These are phyloP conservation scores for Dasyornis broadbenti DNA, from an alignment of 2,113 vertebrate genomes.

Conservation along the genomic window DNA sequence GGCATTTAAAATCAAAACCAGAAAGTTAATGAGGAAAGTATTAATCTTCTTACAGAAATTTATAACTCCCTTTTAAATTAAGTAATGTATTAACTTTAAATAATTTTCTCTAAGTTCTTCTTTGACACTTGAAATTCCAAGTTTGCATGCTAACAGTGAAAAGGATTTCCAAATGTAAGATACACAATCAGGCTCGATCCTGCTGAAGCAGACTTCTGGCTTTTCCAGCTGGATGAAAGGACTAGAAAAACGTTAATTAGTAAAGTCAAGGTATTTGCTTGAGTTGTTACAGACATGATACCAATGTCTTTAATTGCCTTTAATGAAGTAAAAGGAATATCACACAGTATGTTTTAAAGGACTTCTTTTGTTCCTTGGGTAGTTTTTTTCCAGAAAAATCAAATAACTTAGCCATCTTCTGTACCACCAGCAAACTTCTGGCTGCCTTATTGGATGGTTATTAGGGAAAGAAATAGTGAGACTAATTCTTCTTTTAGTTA, in stretches of 20 bases:
- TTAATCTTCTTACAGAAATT: conserved; percentile 22
- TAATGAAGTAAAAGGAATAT: background rate
- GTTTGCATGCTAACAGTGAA: background rate
- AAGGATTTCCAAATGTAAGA: background rate
- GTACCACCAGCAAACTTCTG: background rate
- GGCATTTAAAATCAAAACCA: background rate
- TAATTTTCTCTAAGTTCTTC: conserved; percentile 10
- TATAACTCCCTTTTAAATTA: background rate
- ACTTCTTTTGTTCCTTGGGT: background rate
- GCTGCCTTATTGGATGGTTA: background rate
- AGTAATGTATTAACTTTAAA: conserved; percentile 6
- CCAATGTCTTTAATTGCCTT: background rate
- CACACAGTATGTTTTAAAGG: background rate
- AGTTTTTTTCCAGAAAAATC: background rate
- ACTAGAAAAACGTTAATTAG: background rate
- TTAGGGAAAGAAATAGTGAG: background rate
- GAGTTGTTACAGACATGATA: background rate
- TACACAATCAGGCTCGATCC: background rate
- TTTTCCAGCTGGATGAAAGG: background rate
- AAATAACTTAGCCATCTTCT: background rate
- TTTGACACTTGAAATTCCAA: background rate
- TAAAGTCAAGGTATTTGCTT: background rate
- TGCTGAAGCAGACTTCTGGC: background rate
- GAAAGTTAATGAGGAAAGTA: conserved; percentile 19
- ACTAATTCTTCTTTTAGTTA: background rate